phyloP scores from a whole-genome alignment of 2,797 vertebrate species.

The Pelodytes ibericus region DNA sequence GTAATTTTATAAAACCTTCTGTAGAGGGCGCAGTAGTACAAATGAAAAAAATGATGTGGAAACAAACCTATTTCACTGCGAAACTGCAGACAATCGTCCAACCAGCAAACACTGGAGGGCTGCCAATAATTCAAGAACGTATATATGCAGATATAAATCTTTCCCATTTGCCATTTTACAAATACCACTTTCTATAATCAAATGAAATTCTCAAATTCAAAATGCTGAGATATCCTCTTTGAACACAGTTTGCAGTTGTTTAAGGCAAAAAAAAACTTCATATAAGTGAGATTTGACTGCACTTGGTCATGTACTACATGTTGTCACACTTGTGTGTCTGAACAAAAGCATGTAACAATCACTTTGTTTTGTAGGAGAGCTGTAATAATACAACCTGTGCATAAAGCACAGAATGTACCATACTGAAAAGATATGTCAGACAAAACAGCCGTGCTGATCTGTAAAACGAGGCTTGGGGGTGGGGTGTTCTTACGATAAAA shows the following conservation, averaged over 20 bases:
- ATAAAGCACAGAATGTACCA: not conserved
- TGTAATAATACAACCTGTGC: not conserved
- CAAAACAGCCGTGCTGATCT: slow-evolving; percentile 2
- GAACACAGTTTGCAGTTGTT: not conserved
- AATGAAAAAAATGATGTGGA: slow-evolving; percentile 46
- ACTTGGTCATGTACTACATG: no score
- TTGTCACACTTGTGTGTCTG: not conserved
- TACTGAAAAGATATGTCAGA: not conserved
- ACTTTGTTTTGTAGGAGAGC: not conserved
- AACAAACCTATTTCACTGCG: no score
- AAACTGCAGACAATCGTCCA: not conserved
- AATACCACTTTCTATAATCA: not conserved
- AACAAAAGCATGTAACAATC: not conserved
- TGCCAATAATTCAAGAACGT: not conserved
- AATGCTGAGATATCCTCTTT: no score
- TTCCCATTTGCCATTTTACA: not conserved
- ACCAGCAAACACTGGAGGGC: not conserved
- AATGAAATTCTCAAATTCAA: no score
- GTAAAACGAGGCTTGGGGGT: not conserved
- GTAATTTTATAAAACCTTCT: slow-evolving; percentile 19
- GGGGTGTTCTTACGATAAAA: no score
- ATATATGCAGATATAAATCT: not conserved
- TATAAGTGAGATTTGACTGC: no score
- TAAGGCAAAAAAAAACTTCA: not conserved
- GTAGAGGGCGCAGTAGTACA: slow-evolving; percentile 66